Base-by-base conservation (phyloP, 2,113 vertebrate species). In the Hylia prasina region DNA sequence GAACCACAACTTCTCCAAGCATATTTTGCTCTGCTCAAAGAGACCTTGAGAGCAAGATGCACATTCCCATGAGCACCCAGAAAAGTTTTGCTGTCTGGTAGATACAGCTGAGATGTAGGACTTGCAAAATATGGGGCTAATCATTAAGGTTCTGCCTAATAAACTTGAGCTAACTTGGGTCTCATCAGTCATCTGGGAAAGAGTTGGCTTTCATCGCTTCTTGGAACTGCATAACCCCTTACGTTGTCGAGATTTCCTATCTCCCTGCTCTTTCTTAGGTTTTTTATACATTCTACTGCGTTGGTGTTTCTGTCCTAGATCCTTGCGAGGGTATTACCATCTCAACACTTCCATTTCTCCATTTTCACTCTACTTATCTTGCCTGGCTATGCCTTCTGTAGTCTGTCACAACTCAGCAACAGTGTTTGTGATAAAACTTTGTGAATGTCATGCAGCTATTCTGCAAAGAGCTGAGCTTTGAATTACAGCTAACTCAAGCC, bases 381-480 rank as follows among this genome's bases (percentile, higher is more conserved):
- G 6, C 68, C 24, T 73, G 20, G 11, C 8, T 72, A 61, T 78
- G 35, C 13, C 15, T 45, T 88, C 40, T 17, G 1, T 22, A 53
- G 24, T 45, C 9, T 71, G 24, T 60, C 44, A 21, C 31, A 80
- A 12, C 7, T 75, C 50, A 77, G 68, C 35, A 60, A 5, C 24
- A 54, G 27, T 3, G 3, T 90, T 60, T 72, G 18, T 92, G 64
- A 23, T 23, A 80, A 83, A 89, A 73, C 12, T 25, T 15, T 2
- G 14, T 73, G 54, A 87, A 53, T n/a, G 5, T 45, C 2, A 2
- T 24, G 15, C n/a, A 73, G 5, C 1, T 0, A 0, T 50, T 60
- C 40, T 45, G 20, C 28, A 77, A 56, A 69, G 27, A 61, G 1
- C 31, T 69, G 31, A 83, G 15, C 25, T 89, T 57, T 40, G 8